Evolutionary conservation across 2,113 vertebrate species (phyloP).

Genomic region (Rousettus leschenaultii): DNA sequence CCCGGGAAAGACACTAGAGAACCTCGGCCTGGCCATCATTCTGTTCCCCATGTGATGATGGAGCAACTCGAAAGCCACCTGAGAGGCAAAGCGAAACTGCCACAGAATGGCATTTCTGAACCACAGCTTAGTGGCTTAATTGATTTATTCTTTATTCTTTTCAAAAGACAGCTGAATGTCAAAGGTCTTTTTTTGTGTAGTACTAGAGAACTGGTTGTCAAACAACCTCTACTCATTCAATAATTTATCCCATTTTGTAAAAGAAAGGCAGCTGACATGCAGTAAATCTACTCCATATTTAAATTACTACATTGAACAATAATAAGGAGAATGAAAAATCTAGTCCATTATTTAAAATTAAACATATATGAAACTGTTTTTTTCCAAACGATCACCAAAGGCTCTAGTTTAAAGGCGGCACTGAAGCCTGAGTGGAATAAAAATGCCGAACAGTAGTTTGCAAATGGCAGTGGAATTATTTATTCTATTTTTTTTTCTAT

Average conservation of each 20-base stretch:
- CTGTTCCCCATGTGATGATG: conserved; percentile 44
- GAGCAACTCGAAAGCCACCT: conserved; percentile 70
- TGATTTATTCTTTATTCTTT: conserved; percentile 86
- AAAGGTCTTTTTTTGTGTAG: conserved; percentile 86
- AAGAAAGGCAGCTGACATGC: conserved; percentile 82
- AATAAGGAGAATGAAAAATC: conserved; percentile 86
- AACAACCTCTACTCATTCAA: conserved; percentile 86
- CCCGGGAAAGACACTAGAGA: neutral
- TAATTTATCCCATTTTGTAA: conserved; percentile 87
- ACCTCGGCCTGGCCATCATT: neutral
- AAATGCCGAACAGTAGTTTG: conserved; percentile 81
- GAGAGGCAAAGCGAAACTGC: conserved; percentile 74
- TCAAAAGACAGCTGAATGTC: conserved; percentile 85
- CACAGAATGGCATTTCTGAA: conserved; percentile 72
- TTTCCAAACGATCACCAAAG: conserved; percentile 84
- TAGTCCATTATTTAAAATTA: conserved; percentile 85
- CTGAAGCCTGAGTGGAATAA: conserved; percentile 79
- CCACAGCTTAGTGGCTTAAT: conserved; percentile 80
- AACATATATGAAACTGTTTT: conserved; percentile 87
- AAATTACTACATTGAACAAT: conserved; percentile 84
- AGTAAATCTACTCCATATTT: conserved; percentile 84
- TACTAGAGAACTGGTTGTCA: conserved; percentile 85
- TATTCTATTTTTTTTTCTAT: conserved; percentile 89
- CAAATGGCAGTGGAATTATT: conserved; percentile 85
- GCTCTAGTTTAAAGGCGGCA: conserved; percentile 84